Base-by-base conservation (phyloP, 37 sponge, comb jelly and placozoan species). In the Ephydatia muelleri region DNA sequence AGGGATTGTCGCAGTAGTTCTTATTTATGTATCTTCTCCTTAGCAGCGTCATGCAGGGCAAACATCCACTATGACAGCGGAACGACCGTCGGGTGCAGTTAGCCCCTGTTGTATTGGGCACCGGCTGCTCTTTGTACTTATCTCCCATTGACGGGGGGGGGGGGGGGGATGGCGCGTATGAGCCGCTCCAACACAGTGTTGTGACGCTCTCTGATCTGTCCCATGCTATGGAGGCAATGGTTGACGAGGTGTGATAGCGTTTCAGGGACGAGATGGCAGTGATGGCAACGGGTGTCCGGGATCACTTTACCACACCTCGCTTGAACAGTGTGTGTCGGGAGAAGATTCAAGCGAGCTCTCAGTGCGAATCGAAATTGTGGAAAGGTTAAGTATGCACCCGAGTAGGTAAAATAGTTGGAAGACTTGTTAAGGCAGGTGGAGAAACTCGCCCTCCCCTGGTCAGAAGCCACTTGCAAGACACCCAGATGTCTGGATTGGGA, bases 381-480 rank as follows among this genome's bases (percentile, higher is more conserved):
- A 11, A 57, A 57, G 19, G 57, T 57, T 11, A 57, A 14, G 16
- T 57, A 57, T 14, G 57, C 57, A 14, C 57, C 57, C 19, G 57
- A 57, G 57, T 57, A 57, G 1, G 57, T 57, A 57, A 57, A 57
- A 21, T 57, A 57, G 19, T 57, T 57, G 12, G 57, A 57, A 1
- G 57, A 9, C 1, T 57, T 11, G 1, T 14, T 1, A 21, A 57
- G 57, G 19, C 57, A 57, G 6, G 57, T 57, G 16, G 57, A 57
- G 19, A 13, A 57, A 21, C 57, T 57, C 68, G 11, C 84, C 3
- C 25, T 28, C 37, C 26, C 84, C 5, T 90, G 90, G 48, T 89
- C 90, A 33, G 27, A n/a, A n/a, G n/a, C 47, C 47, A 11, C 47
- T 43, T 43, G 47, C 47, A 43, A 8, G 6, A 43, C 8, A 8